Conservation (phyloP, 2,888 invertebrate species). For the Temnothorax unifasciatus region DNA sequence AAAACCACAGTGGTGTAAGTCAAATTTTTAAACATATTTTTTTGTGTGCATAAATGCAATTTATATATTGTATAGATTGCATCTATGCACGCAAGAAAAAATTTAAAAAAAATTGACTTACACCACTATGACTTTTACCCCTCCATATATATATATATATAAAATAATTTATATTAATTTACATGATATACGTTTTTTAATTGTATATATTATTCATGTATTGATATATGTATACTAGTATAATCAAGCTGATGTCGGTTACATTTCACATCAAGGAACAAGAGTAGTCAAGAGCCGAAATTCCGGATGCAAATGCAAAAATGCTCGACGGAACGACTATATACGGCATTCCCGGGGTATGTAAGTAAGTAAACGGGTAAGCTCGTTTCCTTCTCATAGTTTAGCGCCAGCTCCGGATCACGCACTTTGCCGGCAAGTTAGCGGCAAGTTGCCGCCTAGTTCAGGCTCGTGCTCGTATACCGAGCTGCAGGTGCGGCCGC, state of each 20-base stretch:
- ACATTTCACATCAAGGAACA: background rate
- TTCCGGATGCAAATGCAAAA: background rate
- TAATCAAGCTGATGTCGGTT: background rate
- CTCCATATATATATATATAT: no score
- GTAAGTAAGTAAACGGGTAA: slow-evolving; percentile 58
- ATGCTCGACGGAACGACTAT: background rate
- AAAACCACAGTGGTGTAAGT: no score
- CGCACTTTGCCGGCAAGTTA: slow-evolving; percentile 77
- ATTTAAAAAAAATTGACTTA: no score
- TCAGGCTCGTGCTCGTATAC: slow-evolving; percentile 54
- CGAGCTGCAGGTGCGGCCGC: slow-evolving; percentile 70
- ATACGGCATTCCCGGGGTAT: background rate
- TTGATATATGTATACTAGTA: background rate
- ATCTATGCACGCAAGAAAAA: no score
- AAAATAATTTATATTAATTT: no score
- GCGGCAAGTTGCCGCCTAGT: slow-evolving; percentile 74
- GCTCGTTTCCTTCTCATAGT: slow-evolving; percentile 66
- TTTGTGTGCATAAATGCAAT: no score
- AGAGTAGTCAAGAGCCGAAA: background rate
- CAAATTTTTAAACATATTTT: no score
- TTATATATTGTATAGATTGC: no score
- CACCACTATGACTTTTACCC: no score
- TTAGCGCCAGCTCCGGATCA: slow-evolving; percentile 70
- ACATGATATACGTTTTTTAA: background rate
- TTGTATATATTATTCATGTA: background rate